These are phyloP conservation scores for Platyscapa corneri DNA, from an alignment of 1,140 invertebrate species.

Conservation along the genomic window DNA sequence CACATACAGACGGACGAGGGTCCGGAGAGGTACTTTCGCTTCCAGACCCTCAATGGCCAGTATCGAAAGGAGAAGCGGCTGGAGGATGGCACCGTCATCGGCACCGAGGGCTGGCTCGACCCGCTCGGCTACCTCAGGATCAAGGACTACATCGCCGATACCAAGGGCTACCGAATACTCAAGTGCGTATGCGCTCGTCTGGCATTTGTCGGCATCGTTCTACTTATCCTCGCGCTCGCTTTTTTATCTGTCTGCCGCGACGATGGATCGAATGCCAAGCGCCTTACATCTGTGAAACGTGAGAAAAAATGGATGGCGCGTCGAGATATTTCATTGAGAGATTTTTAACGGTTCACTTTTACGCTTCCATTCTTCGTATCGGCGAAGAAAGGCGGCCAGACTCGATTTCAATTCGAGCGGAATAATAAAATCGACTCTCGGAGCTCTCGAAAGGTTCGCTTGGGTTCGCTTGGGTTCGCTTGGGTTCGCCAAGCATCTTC, in stretches of 20 bases:
- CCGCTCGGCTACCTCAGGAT: conserved; percentile 86
- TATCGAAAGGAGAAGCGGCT: conserved; percentile 90
- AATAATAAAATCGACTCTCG: background rate
- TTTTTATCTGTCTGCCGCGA: no score
- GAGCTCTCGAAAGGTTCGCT: background rate
- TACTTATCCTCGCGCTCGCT: no score
- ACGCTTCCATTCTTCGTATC: no score
- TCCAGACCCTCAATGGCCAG: conserved; percentile 90
- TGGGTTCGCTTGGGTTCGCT: no score
- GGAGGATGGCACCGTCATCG: conserved; percentile 86
- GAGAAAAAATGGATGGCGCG: no score
- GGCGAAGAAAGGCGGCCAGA: no score
- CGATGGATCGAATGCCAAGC: no score
- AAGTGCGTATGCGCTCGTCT: conserved; percentile 68
- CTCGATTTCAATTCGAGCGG: no score
- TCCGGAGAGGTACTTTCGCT: conserved; percentile 88
- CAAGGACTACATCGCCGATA: conserved; percentile 90
- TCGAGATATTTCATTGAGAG: no score
- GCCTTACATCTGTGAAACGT: no score
- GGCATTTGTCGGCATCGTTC: background rate
- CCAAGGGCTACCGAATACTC: conserved; percentile 85
- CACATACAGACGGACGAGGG: conserved; percentile 95
- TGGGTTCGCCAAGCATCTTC: background rate
- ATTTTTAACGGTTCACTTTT: no score
- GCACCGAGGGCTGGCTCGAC: conserved; percentile 83